A percentile compares a stretch with the other conserved stretches of the same genome.
Conservation (phyloP, 2,113 vertebrate genomes). For the Pimephales promelas region DNA sequence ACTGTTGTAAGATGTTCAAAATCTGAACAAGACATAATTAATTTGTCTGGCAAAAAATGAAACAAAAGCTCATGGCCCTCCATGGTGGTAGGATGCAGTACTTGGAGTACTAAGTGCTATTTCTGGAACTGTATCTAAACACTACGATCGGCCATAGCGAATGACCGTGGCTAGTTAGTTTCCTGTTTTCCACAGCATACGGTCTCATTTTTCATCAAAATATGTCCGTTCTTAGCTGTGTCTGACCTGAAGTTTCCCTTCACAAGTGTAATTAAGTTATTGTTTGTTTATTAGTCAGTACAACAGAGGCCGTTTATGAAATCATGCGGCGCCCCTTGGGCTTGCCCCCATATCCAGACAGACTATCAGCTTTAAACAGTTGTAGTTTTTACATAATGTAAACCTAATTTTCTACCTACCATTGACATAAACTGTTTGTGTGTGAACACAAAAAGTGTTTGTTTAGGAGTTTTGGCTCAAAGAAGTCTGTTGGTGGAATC, state of each 20-base stretch:
- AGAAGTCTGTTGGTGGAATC: neutral
- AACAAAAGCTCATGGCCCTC: neutral
- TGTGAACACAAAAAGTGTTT: slow-evolving; percentile 8
- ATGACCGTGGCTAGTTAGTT: slow-evolving; percentile 18
- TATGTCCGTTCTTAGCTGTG: neutral
- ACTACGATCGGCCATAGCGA: neutral
- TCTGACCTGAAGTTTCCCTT: slow-evolving; percentile 6
- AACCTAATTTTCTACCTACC: too few relatives aligned
- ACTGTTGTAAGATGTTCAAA: neutral
- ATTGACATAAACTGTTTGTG: neutral
- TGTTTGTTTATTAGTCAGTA: slow-evolving; percentile 19
- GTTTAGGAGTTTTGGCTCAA: slow-evolving; percentile 6
- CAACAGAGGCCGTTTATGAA: neutral
- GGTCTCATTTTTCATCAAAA: slow-evolving; percentile 25
- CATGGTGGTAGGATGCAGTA: neutral
- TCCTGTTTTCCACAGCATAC: slow-evolving; percentile 32
- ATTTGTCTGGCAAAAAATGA: neutral
- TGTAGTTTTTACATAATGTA: slow-evolving; percentile 9
- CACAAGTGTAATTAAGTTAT: neutral
- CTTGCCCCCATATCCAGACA: neutral
- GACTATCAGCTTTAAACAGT: neutral
- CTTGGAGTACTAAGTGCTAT: neutral
- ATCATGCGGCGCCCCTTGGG: neutral
- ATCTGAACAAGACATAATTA: neutral
- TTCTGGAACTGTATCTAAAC: slow-evolving; percentile 24